phyloP scores from a whole-genome alignment of 2,888 invertebrate genomes.

The Coenonympha arcania region DNA sequence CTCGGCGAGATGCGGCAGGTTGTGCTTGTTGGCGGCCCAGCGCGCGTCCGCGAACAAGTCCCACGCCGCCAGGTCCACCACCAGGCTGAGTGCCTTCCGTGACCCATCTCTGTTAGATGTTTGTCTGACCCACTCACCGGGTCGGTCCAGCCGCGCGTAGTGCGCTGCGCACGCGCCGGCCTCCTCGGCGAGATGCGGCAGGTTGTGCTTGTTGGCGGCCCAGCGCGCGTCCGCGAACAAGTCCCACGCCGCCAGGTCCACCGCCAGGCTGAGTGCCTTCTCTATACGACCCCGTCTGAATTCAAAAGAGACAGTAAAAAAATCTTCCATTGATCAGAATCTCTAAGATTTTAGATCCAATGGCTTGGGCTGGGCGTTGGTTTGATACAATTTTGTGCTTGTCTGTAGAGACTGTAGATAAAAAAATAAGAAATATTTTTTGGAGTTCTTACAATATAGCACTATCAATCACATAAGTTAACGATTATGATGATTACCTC shows the following conservation, averaged over 20 bases:
- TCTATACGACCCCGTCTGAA: slow-evolving; percentile 80
- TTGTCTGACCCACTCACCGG: slow-evolving; percentile 14
- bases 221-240: slow-evolving; percentile 88
- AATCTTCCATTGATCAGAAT: too few relatives aligned
- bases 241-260: slow-evolving; percentile 89
- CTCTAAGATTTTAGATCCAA: neutral
- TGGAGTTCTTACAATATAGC: too few relatives aligned
- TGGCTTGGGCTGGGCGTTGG: too few relatives aligned
- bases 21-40: slow-evolving; percentile 79
- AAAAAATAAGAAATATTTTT: too few relatives aligned
- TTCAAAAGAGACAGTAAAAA: neutral
- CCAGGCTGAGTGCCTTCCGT: too few relatives aligned
- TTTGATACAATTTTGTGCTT: too few relatives aligned
- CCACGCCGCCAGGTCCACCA: slow-evolving; percentile 87
- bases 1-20: slow-evolving; percentile 76
- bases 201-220: slow-evolving; percentile 77
- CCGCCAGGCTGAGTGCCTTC: slow-evolving; percentile 88
- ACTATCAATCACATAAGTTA: too few relatives aligned
- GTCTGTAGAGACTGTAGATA: too few relatives aligned
- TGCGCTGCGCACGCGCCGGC: slow-evolving; percentile 79
- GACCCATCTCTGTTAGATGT: too few relatives aligned
- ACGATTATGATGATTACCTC: slow-evolving; percentile 63
- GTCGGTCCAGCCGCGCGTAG: slow-evolving; percentile 27
- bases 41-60: slow-evolving; percentile 90
- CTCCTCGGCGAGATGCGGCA: slow-evolving; percentile 78